A percentile compares a stretch with the other conserved stretches of the same genome.
Evolutionary conservation across 2,113 vertebrate species (phyloP).

Genomic region (Gallinago jamesoni): DNA sequence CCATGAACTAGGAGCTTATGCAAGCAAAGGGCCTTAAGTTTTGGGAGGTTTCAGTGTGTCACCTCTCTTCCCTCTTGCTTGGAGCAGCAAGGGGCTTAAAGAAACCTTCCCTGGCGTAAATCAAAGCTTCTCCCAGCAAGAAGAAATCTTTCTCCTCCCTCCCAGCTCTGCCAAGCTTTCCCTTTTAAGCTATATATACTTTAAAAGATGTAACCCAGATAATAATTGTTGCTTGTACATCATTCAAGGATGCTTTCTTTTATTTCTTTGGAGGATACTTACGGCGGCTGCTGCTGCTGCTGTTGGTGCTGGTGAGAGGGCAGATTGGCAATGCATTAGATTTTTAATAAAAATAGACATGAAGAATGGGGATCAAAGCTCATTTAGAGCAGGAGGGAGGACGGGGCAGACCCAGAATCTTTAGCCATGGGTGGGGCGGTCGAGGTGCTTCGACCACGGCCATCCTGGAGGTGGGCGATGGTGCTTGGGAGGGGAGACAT

Average conservation of each 20-base stretch:
- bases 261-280: constrained; percentile 60
- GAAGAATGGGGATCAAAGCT: not conserved
- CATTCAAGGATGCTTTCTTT: constrained; percentile 4
- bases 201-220: not conserved
- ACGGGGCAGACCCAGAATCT: not conserved
- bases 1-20: not conserved
- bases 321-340: constrained; percentile 16
- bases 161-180: not conserved
- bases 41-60: not conserved
- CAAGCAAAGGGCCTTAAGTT: not conserved
- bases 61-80: not conserved
- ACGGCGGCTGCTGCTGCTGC: not conserved
- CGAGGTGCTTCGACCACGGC: not conserved
- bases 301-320: constrained; percentile 9
- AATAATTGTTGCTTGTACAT: constrained; percentile 10
- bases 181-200: not conserved
- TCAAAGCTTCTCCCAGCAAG: constrained; percentile 7
- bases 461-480: not conserved
- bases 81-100: not conserved
- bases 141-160: not conserved
- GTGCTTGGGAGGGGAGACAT: not conserved
- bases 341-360: constrained; percentile 64
- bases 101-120: not conserved
- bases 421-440: not conserved
- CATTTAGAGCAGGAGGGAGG: not conserved